Conservation (phyloP, 2,888 invertebrate genomes). For the Spodoptera littoralis region DNA sequence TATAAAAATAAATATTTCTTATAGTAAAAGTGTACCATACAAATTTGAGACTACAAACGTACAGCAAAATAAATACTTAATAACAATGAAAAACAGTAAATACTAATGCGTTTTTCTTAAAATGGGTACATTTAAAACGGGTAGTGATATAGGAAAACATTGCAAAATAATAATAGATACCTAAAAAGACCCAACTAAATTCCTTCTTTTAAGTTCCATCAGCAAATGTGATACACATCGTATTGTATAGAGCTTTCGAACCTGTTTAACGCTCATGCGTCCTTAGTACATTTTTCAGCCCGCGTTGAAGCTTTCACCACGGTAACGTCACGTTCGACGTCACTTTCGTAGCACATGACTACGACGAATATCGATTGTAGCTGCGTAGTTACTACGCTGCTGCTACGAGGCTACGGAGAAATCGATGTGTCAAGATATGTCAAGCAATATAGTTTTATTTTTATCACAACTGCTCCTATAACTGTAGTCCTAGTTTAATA, state of each 20-base stretch:
- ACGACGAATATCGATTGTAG: slow-evolving; percentile 14
- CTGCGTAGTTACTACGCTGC: neutral
- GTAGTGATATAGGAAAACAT: no score
- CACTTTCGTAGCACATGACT: slow-evolving; percentile 16
- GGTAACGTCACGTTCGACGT: slow-evolving; percentile 15
- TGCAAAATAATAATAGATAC: no score
- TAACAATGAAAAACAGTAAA: no score
- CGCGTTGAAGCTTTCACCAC: slow-evolving; percentile 10
- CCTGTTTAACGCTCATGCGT: slow-evolving; percentile 7
- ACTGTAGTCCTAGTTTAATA: slow-evolving; percentile 12
- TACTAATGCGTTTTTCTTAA: no score
- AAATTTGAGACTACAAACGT: no score
- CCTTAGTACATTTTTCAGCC: slow-evolving; percentile 32
- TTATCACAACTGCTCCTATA: neutral
- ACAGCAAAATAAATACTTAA: no score
- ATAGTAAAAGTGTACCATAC: no score
- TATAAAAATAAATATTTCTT: no score
- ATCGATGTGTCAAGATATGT: neutral
- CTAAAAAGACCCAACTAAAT: no score
- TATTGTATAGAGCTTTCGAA: neutral
- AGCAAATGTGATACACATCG: no score
- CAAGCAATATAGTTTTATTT: neutral
- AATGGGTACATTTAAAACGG: no score
- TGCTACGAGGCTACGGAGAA: neutral
- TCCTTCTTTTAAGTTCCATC: no score